Evolutionary conservation across 2,113 vertebrate species (phyloP).

Genomic region (Tragelaphus imberbis): DNA sequence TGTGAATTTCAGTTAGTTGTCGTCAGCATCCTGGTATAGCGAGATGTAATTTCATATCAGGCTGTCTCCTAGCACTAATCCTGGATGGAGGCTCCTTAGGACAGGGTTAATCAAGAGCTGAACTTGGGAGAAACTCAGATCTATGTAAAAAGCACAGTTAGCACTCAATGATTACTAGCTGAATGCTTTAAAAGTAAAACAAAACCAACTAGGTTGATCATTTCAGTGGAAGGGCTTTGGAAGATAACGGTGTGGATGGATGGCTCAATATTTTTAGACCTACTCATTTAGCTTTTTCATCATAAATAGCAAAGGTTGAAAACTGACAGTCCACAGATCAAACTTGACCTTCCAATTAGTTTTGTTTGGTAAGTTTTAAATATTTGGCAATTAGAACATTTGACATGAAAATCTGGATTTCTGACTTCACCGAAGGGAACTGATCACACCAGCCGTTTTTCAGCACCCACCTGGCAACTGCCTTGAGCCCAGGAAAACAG

Average conservation of each 20-base stretch:
- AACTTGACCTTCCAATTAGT: background rate
- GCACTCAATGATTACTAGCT: background rate
- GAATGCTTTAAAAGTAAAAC: background rate
- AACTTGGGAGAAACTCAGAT: background rate
- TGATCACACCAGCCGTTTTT: fast-evolving
- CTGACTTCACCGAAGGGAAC: background rate
- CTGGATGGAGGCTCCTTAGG: background rate
- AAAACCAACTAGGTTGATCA: background rate
- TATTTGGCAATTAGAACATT: background rate
- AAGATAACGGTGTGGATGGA: background rate
- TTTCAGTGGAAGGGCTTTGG: background rate
- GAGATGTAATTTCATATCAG: background rate
- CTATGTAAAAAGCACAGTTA: background rate
- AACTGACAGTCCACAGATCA: background rate
- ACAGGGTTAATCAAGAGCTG: background rate
- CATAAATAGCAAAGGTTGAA: background rate
- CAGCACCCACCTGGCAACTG: background rate
- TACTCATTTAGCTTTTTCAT: background rate
- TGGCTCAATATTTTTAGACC: background rate
- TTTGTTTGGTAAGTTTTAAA: background rate
- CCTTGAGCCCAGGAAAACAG: background rate
- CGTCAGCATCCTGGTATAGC: background rate
- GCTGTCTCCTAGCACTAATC: background rate
- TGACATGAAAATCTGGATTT: background rate
- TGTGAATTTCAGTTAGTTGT: background rate